Evolutionary conservation across 2,797 vertebrate species (phyloP).

Genomic region (Chelmon rostratus): DNA sequence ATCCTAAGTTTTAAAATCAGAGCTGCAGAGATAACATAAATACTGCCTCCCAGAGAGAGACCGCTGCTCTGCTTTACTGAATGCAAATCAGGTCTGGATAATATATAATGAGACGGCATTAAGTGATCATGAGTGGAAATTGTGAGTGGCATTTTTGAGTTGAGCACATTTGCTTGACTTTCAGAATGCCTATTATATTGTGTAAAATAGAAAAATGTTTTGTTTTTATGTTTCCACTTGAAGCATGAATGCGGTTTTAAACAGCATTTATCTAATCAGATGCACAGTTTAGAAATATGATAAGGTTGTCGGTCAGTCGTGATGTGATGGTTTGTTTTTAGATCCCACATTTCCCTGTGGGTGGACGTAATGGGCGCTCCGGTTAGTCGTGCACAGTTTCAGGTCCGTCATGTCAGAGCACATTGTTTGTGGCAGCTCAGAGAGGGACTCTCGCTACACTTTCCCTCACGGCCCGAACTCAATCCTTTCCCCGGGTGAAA

Average conservation of each 20-base stretch:
- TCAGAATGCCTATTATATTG: neutral
- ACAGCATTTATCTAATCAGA: conserved; percentile 41
- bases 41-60: neutral
- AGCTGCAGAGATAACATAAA: conserved; percentile 14
- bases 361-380: conserved; percentile 41
- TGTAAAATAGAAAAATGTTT: conserved; percentile 22
- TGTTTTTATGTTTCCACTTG: neutral
- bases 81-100: neutral
- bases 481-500: conserved; percentile 64
- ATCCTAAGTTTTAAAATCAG: neutral
- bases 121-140: conserved; percentile 27
- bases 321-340: conserved; percentile 70
- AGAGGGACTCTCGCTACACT: conserved; percentile 63
- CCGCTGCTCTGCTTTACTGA: conserved; percentile 7
- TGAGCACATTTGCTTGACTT: conserved; percentile 27
- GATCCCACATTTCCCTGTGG: conserved; percentile 47
- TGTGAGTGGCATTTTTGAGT: conserved; percentile 38
- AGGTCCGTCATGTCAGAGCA: conserved; percentile 58
- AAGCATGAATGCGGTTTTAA: conserved; percentile 5
- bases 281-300: conserved; percentile 61
- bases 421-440: conserved; percentile 75
- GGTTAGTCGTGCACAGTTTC: conserved; percentile 39
- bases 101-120: conserved; percentile 14
- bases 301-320: conserved; percentile 38
- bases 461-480: conserved; percentile 64